A percentile compares a stretch with the other conserved stretches of the same genome.
These are phyloP conservation scores for Phoenoteleia sp. DNA, from an alignment of 2,888 invertebrate species.

Conservation along the genomic window DNA sequence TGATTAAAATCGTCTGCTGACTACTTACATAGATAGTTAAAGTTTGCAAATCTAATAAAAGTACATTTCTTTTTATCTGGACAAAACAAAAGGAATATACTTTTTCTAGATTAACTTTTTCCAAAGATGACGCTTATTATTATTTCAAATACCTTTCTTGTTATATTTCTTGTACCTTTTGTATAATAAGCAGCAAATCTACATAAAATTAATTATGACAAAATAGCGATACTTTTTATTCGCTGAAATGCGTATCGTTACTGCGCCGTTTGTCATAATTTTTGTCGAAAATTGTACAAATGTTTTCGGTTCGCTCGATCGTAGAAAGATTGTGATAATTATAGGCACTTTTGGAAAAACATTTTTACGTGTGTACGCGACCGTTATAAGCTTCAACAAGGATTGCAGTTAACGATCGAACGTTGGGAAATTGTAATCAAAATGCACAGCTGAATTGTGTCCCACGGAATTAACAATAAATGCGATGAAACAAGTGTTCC, in stretches of 20 bases:
- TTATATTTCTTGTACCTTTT: too few species aligned
- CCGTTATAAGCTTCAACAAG: conserved; percentile 24
- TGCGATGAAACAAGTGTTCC: conserved; percentile 35
- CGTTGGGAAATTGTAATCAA: conserved; percentile 48
- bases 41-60: too few species aligned
- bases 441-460: conserved; percentile 49
- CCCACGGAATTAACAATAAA: conserved; percentile 47
- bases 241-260: not conserved
- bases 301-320: not conserved
- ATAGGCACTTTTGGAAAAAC: conserved; percentile 40
- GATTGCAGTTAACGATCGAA: conserved; percentile 44
- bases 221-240: not conserved
- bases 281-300: conserved; percentile 13
- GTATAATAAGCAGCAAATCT: too few species aligned
- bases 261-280: not conserved
- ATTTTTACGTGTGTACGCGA: conserved; percentile 20
- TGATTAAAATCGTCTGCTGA: too few species aligned
- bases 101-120: too few species aligned
- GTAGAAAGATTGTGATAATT: conserved; percentile 27
- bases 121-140: too few species aligned
- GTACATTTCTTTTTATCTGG: too few species aligned
- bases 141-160: too few species aligned
- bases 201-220: not conserved
- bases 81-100: too few species aligned
- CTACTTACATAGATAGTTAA: too few species aligned